phyloP scores from a whole-genome alignment of 2,888 invertebrate genomes.

The Rhagium mordax region DNA sequence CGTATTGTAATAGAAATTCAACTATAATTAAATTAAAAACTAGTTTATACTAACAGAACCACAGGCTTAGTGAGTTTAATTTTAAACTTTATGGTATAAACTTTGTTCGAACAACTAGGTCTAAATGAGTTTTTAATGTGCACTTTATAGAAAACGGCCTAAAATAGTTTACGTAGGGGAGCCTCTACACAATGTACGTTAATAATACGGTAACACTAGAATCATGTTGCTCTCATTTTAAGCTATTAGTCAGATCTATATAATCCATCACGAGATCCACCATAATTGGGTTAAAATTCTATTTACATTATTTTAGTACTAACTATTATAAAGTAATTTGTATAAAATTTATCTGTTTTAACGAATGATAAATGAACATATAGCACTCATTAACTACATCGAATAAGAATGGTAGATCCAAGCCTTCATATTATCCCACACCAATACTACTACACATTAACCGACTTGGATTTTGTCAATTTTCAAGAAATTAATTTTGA shows the following conservation, averaged over 20 bases:
- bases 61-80: background rate
- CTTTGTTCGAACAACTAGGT: background rate
- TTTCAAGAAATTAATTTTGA: too few species aligned
- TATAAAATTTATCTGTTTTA: too few species aligned
- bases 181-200: background rate
- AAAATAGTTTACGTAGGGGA: background rate
- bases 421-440: too few species aligned
- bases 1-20: background rate
- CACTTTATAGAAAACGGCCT: background rate
- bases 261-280: too few species aligned
- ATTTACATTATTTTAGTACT: too few species aligned
- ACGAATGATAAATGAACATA: too few species aligned
- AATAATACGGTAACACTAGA: background rate
- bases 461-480: too few species aligned
- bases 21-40: background rate
- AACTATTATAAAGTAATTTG: too few species aligned
- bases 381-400: too few species aligned
- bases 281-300: too few species aligned
- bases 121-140: background rate
- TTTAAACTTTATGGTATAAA: background rate
- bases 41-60: background rate
- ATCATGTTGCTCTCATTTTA: background rate
- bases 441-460: too few species aligned
- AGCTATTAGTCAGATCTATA: background rate
- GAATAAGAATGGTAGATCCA: too few species aligned